These are phyloP conservation scores for zebrafish (Danio rerio) DNA, from an alignment of 2,113 vertebrate genomes.

Conservation along the genomic window GRCz12tu NC_133192.1:51345001-51345500, in stretches of 20 bases:
- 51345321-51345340: constrained; percentile 23
- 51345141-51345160: constrained; percentile 44
- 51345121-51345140: constrained; percentile 40
- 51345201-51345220: constrained; percentile 68
- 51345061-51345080: constrained; percentile 71
- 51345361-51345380: not conserved
- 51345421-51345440: no score
- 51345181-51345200: constrained; percentile 69
- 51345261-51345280: constrained; percentile 69
- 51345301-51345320: constrained; percentile 21
- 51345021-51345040: no score
- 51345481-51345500: no score
- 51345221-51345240: constrained; percentile 66
- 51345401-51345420: no score
- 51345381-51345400: no score
- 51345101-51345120: no score
- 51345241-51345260: constrained; percentile 68
- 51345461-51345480: no score
- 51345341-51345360: not conserved
- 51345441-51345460: no score
- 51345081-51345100: constrained; percentile 21
- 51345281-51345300: constrained; percentile 55
- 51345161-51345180: constrained; percentile 71
- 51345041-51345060: no score
- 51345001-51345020: no score